Base-by-base conservation (phyloP, 2,888 invertebrate species). In the Limenitis camilla region DNA sequence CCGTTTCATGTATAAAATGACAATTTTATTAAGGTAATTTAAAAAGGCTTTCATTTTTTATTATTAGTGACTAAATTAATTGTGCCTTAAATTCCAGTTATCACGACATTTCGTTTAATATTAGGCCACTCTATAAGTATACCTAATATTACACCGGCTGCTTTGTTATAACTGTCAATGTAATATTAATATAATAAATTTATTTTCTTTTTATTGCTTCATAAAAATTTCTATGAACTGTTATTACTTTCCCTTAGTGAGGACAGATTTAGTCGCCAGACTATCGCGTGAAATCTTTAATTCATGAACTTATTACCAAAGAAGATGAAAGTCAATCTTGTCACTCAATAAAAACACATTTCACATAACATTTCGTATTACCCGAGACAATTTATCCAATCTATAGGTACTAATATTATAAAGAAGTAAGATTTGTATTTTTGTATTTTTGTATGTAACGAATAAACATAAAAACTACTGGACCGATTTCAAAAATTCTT, bases 251-350 rank as follows among this genome's bases (percentile, higher is more conserved):
- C 9, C 9, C 6, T 36, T 36, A 36, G 11, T 11, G 1, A 11
- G 48, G 55, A 49, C 40, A 40, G 35, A 49, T 52, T 49, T 52
- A 47, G 11, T 44, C 40, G 46, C 45, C 41, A 49, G 43, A 35
- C 33, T 48, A 64, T 63, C 65, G 71, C 80, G 74, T 81, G 81
- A 81, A 83, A 83, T 83, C 72, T 70, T 69, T 81, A 82, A 83
- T 83, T 72, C 69, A 62, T 59, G 64, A 57, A 70, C 65, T 68
- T 69, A 75, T 75, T 69, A 67, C 68, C 11, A 40, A 43, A 46
- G 42, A 53, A 53, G 36, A 40, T 47, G 38, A 47, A 56, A 45
- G 45, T 29, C 10, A 11, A 9, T 11, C 36, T 29, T 27, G 44
- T 10, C 10, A 35, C 35, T 29, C 8, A 35, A 45, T 45, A 45